These are phyloP conservation scores for Byasa hedistus DNA, from an alignment of 2,888 invertebrate species.

Conservation along the genomic window DNA sequence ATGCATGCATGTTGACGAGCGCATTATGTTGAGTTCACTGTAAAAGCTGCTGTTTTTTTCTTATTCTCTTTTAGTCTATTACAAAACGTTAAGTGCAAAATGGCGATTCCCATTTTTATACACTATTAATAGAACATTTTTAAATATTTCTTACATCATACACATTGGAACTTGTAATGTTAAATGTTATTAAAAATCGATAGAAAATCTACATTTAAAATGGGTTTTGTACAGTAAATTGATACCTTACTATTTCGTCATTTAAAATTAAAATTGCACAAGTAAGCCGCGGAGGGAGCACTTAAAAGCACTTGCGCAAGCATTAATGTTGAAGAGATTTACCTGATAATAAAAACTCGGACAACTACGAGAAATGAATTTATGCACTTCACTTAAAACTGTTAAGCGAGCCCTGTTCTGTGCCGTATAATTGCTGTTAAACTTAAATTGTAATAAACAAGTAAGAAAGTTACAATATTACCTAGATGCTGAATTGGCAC, in stretches of 20 bases:
- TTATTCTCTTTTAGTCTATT: no score
- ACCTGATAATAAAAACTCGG: constrained; percentile 44
- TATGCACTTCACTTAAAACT: constrained; percentile 54
- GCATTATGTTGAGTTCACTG: no score
- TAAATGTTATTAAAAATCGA: background rate
- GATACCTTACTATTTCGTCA: background rate
- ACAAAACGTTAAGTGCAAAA: no score
- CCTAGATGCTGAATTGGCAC: constrained; percentile 35
- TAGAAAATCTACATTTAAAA: background rate
- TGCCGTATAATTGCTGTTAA: constrained; percentile 70
- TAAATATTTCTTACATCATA: background rate
- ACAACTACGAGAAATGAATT: constrained; percentile 68
- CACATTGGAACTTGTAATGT: background rate
- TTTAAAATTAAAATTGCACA: constrained; percentile 46
- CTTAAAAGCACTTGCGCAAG: constrained; percentile 56
- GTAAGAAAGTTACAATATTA: constrained; percentile 41
- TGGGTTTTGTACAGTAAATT: background rate
- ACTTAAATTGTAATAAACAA: constrained; percentile 66
- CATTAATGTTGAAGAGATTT: constrained; percentile 37
- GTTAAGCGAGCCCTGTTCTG: constrained; percentile 59
- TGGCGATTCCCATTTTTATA: no score
- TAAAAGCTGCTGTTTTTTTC: no score
- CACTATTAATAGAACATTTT: no score
- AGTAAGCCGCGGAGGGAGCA: constrained; percentile 43
- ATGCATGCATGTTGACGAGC: no score